Conservation (phyloP, 1,140 invertebrate genomes). For the Plutomurus gul region DNA sequence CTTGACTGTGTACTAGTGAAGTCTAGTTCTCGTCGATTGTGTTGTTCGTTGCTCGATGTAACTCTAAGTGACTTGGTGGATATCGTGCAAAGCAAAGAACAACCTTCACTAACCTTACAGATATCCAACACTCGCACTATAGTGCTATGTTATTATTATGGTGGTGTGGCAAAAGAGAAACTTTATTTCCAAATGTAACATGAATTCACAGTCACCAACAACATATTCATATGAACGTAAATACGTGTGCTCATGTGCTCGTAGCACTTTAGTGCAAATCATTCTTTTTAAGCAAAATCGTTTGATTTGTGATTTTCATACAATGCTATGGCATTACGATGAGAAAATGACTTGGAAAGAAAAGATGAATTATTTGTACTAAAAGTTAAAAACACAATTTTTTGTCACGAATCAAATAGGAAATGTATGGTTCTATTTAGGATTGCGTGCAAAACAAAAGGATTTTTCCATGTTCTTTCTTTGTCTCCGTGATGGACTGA, state of each 20-base stretch:
- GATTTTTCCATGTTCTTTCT: constrained; percentile 10
- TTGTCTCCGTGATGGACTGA: background rate
- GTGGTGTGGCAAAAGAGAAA: constrained; percentile 4
- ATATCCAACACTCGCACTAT: background rate
- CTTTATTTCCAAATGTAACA: no score
- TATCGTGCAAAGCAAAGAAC: constrained; percentile 10
- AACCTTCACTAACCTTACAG: no score
- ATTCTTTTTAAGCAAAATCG: no score
- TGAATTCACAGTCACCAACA: no score
- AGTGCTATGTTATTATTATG: background rate
- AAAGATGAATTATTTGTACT: constrained; percentile 17
- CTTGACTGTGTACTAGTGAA: background rate
- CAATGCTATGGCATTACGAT: background rate
- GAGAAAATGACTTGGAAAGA: constrained; percentile 1
- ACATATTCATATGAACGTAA: no score
- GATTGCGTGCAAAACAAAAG: constrained; percentile 5
- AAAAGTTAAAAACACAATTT: constrained; percentile 2
- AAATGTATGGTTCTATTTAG: background rate
- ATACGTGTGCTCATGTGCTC: no score
- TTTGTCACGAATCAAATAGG: background rate
- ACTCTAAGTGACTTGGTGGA: background rate
- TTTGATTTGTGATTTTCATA: no score
- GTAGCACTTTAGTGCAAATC: no score
- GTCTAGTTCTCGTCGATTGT: constrained; percentile 14
- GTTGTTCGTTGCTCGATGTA: background rate